Conservation (phyloP, 1,140 invertebrate genomes). For the Scylla paramamosain region DNA sequence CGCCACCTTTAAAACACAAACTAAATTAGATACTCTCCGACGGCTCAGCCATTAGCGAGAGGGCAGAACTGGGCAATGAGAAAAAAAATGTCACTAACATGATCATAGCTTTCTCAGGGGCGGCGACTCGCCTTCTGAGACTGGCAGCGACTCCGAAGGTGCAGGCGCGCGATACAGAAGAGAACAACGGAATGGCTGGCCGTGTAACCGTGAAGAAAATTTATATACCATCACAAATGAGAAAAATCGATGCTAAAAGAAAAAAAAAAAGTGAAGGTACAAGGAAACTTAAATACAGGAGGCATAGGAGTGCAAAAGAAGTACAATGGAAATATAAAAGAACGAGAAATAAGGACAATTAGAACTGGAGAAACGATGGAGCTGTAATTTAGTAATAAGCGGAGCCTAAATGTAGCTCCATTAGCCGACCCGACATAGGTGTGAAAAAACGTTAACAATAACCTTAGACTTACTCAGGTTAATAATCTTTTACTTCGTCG, state of each 20-base stretch:
- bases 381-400: too few relatives aligned
- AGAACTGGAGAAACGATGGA: too few relatives aligned
- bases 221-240: not conserved
- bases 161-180: not conserved
- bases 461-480: not conserved
- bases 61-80: not conserved
- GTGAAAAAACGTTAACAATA: conserved; percentile 48
- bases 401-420: not conserved
- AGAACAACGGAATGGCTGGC: not conserved
- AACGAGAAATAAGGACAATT: too few relatives aligned
- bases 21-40: conserved; percentile 43
- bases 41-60: not conserved
- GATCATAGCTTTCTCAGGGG: not conserved
- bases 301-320: not conserved
- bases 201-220: not conserved
- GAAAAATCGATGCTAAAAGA: not conserved
- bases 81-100: conserved; percentile 14
- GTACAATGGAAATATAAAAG: not conserved
- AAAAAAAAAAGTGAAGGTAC: not conserved
- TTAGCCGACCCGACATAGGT: conserved; percentile 38
- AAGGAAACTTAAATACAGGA: not conserved
- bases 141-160: not conserved
- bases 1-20: conserved; percentile 32
- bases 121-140: not conserved
- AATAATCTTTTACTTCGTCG: not conserved